phyloP scores from a whole-genome alignment of 2,888 invertebrate genomes.

The Clitarchus hookeri region DNA sequence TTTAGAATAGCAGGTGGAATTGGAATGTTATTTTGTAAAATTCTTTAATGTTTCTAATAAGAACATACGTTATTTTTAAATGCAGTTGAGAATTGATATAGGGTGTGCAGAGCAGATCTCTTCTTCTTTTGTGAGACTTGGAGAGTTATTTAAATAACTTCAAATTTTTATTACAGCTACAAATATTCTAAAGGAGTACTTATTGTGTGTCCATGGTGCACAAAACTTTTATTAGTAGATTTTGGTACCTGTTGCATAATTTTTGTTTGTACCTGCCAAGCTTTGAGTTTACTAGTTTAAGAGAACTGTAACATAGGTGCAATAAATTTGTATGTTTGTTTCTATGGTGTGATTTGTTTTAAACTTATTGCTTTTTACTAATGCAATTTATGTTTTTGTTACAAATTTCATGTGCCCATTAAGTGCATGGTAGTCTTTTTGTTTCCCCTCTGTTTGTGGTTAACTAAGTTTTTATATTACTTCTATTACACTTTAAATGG shows the following conservation, averaged over 20 bases:
- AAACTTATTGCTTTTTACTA: too few species aligned
- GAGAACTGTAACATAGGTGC: background rate
- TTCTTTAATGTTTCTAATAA: background rate
- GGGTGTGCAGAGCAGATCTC: background rate
- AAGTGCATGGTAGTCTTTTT: too few species aligned
- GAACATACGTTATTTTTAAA: background rate
- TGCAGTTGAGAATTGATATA: background rate
- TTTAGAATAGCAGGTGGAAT: background rate
- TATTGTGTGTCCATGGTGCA: background rate
- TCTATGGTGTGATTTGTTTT: background rate
- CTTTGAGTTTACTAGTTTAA: background rate
- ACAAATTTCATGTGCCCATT: too few species aligned
- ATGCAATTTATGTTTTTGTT: too few species aligned
- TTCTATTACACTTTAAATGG: too few species aligned
- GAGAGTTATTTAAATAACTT: background rate
- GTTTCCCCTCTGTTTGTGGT: too few species aligned
- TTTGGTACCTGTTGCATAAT: background rate
- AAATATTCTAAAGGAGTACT: background rate
- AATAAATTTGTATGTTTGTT: conserved; percentile 3
- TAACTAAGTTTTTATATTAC: too few species aligned
- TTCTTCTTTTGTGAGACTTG: background rate
- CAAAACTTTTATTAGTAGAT: background rate
- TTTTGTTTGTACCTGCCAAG: background rate
- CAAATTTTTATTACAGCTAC: background rate
- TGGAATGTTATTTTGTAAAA: conserved; percentile 14